These are phyloP conservation scores for Pseudomugil tenellus DNA, from an alignment of 2,797 vertebrate species.

Conservation along the genomic window DNA sequence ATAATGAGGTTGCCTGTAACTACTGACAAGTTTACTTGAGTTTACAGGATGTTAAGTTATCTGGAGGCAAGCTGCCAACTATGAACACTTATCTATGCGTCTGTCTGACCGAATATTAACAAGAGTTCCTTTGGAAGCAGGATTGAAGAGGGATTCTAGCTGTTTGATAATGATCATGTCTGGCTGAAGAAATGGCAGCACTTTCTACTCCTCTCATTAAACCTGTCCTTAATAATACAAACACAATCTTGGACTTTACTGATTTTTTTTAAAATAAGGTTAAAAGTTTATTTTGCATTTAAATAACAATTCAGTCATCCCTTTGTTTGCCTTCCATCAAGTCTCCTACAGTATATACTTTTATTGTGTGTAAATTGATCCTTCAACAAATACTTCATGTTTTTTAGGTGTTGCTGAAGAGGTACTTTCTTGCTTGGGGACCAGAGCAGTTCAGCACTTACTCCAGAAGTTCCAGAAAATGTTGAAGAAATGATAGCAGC, in stretches of 20 bases:
- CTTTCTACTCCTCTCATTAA: not conserved
- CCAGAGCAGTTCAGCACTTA: constrained; percentile 48
- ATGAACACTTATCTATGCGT: not conserved
- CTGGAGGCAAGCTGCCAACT: not conserved
- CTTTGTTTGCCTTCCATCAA: not conserved
- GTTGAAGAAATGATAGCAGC: constrained; percentile 84
- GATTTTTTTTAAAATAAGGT: not conserved
- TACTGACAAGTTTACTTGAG: not conserved
- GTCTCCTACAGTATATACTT: not conserved
- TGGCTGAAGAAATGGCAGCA: not conserved
- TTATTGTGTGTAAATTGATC: not conserved
- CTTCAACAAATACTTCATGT: constrained; percentile 4
- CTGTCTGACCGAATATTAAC: not conserved
- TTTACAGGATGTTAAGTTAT: not conserved
- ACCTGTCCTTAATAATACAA: not conserved
- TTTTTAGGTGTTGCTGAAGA: constrained; percentile 35
- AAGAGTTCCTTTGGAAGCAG: not conserved
- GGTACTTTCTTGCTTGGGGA: constrained; percentile 23
- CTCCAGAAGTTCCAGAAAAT: constrained; percentile 73
- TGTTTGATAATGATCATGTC: not conserved
- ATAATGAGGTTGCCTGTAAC: not conserved
- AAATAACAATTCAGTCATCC: too few relatives aligned
- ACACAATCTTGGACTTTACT: not conserved
- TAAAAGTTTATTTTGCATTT: not conserved
- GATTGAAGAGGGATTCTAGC: not conserved